phyloP scores from a whole-genome alignment of 2,797 vertebrate genomes.

The Helicolenus hilgendorfi region DNA sequence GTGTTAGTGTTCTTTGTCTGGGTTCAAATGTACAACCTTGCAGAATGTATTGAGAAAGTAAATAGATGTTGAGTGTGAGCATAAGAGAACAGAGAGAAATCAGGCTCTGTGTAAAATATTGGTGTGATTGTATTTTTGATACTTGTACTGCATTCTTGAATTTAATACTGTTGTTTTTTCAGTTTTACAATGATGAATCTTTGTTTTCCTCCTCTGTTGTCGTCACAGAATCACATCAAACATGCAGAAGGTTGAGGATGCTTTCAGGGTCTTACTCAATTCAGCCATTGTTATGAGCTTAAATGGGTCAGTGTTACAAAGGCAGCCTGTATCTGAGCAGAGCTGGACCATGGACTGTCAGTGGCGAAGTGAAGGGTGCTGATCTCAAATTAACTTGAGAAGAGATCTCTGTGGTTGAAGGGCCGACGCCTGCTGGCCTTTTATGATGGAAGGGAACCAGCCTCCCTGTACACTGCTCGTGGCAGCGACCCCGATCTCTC shows the following conservation, averaged over 20 bases:
- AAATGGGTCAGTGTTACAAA: constrained; percentile 84
- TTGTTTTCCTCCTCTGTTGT: not conserved
- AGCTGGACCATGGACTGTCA: constrained; percentile 21
- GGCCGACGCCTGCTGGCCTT: constrained; percentile 6
- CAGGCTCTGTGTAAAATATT: not conserved
- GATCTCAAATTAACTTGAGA: constrained; percentile 48
- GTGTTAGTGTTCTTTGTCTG: constrained; percentile 19
- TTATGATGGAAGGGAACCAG: constrained; percentile 16
- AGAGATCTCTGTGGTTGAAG: constrained; percentile 19
- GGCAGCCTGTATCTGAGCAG: constrained; percentile 47
- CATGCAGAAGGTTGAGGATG: constrained; percentile 22
- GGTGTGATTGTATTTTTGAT: constrained; percentile 37
- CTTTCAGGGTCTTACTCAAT: constrained; percentile 56
- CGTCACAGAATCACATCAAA: constrained; percentile 19
- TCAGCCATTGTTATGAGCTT: constrained; percentile 61
- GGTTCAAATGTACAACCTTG: not conserved
- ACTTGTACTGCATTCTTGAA: not conserved
- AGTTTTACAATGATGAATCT: not conserved
- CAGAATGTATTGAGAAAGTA: constrained; percentile 23
- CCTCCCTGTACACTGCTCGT: not conserved
- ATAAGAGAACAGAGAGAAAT: not conserved
- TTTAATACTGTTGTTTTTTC: not conserved
- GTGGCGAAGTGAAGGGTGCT: constrained; percentile 18
- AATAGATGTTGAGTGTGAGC: not conserved
- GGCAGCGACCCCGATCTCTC: not conserved